Evolutionary conservation across 2,113 vertebrate species (phyloP).

Genomic region (Saccopteryx leptura): DNA sequence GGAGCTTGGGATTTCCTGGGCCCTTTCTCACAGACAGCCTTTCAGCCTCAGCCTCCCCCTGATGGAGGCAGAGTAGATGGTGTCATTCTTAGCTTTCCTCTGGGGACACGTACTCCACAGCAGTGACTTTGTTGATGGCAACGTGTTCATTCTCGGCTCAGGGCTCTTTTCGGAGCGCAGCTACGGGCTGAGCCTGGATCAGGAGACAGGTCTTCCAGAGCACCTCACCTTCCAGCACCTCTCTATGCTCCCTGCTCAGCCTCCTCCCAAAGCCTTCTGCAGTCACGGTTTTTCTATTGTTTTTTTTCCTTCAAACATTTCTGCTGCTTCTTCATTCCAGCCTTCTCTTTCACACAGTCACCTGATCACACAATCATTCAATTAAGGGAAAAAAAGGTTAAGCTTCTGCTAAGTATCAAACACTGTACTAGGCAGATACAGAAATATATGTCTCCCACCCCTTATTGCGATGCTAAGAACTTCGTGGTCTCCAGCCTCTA

Average conservation of each 20-base stretch:
- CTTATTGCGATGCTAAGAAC: background rate
- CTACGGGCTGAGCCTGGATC: no score
- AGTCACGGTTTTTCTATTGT: background rate
- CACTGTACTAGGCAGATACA: background rate
- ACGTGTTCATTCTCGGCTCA: fast-evolving
- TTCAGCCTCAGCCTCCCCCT: background rate
- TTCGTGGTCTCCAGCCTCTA: background rate
- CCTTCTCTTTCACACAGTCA: constrained; percentile 10
- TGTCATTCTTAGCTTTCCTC: background rate
- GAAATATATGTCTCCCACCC: background rate
- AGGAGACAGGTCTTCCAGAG: background rate
- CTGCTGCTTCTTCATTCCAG: background rate
- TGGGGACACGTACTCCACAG: background rate
- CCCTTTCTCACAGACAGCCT: background rate
- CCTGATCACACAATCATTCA: background rate
- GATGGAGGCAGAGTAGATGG: background rate
- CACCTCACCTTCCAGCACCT: background rate
- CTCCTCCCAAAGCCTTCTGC: background rate
- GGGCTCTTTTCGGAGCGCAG: background rate
- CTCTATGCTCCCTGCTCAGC: background rate
- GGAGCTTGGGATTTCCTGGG: background rate
- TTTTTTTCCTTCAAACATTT: constrained; percentile 17
- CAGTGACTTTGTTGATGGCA: no score
- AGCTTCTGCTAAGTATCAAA: background rate
- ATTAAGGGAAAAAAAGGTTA: background rate